Evolutionary conservation across 2,888 invertebrate species (phyloP).

Genomic region (Melieria picta): DNA sequence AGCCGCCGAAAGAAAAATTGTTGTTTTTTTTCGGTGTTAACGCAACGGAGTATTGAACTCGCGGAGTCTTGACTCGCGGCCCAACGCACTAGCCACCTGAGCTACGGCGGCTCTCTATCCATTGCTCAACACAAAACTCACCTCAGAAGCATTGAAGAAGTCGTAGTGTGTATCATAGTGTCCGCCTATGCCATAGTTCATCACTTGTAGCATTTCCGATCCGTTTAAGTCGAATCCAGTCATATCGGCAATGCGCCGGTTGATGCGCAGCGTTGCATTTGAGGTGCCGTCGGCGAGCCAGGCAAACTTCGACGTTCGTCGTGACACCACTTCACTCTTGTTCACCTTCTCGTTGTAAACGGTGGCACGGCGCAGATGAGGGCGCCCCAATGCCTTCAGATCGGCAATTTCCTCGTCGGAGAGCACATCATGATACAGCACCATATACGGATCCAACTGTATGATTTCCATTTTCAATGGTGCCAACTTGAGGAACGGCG

Average conservation of each 20-base stretch:
- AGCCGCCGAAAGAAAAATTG: no score
- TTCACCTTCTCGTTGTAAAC: slow-evolving; percentile 45
- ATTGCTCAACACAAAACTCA: slow-evolving; percentile 40
- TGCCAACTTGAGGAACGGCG: slow-evolving; percentile 53
- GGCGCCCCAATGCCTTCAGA: slow-evolving; percentile 49
- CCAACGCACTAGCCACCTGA: no score
- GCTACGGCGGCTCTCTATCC: no score
- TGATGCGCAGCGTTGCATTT: slow-evolving; percentile 45
- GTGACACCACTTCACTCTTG: slow-evolving; percentile 40
- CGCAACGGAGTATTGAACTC: no score
- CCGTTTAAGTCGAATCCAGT: slow-evolving; percentile 52
- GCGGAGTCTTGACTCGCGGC: no score
- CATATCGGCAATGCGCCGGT: slow-evolving; percentile 56
- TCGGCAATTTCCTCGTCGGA: slow-evolving; percentile 51
- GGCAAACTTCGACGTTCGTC: slow-evolving; percentile 58
- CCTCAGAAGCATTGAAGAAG: slow-evolving; percentile 53
- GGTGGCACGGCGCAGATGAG: slow-evolving; percentile 52
- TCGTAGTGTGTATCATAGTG: slow-evolving; percentile 59
- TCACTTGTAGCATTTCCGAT: slow-evolving; percentile 59
- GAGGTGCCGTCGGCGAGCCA: slow-evolving; percentile 53
- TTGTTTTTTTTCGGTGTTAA: no score
- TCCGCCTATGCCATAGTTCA: slow-evolving; percentile 62
- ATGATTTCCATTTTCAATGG: slow-evolving; percentile 60
- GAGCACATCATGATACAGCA: slow-evolving; percentile 57
- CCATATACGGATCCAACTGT: slow-evolving; percentile 56